A percentile compares a stretch with the other conserved stretches of the same genome.
Evolutionary conservation across 2,888 invertebrate species (phyloP).

Genomic region (Drosophila setosimentum): DNA sequence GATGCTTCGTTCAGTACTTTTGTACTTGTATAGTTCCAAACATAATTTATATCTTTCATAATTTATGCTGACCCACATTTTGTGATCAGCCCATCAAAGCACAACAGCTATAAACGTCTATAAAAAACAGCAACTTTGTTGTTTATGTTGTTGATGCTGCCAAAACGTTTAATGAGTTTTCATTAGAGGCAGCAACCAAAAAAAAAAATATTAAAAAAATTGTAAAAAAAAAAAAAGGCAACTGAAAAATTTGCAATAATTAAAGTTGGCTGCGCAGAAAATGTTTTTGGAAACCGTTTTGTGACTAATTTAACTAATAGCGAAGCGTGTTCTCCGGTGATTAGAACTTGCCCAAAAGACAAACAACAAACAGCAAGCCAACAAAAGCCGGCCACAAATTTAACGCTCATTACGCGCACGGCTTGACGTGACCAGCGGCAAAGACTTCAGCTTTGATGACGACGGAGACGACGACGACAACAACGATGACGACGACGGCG

Average conservation of each 20-base stretch:
- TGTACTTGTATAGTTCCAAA: conserved; percentile 50
- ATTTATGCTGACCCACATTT: conserved; percentile 77
- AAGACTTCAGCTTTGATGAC: conserved; percentile 29
- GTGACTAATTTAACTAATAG: conserved; percentile 78
- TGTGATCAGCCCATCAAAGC: conserved; percentile 45
- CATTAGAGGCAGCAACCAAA: conserved; percentile 33
- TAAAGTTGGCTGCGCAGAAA: conserved; percentile 57
- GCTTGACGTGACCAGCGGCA: conserved; percentile 73
- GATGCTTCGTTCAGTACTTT: conserved; percentile 36
- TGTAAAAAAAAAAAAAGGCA: conserved; percentile 5
- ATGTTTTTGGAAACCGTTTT: conserved; percentile 72
- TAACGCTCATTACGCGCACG: conserved; percentile 79
- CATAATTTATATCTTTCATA: conserved; percentile 79
- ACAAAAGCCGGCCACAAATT: conserved; percentile 73
- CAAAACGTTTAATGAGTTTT: conserved; percentile 55
- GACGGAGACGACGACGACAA: conserved; percentile 15
- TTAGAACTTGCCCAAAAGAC: conserved; percentile 76
- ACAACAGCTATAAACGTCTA: conserved; percentile 34
- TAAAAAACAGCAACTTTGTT: conserved; percentile 34
- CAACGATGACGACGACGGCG: conserved; percentile 25
- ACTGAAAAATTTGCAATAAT: conserved; percentile 66
- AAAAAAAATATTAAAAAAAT: conserved; percentile 4
- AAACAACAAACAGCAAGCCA: conserved; percentile 30
- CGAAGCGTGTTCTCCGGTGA: conserved; percentile 71
- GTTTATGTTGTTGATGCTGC: conserved; percentile 24